phyloP scores from a whole-genome alignment of 2,113 vertebrate species.

The Solea solea region DNA sequence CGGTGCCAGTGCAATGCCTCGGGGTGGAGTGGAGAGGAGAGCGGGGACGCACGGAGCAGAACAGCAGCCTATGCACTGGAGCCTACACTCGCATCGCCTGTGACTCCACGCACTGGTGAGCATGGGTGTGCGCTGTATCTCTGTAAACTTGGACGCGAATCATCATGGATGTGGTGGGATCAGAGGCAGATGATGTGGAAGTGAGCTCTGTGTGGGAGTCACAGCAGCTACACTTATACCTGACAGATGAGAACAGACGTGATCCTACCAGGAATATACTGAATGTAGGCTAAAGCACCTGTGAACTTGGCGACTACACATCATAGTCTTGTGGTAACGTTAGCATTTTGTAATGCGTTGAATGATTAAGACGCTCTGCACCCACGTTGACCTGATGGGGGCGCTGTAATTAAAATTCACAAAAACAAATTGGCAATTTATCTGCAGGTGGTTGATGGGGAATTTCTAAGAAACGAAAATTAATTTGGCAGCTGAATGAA shows the following conservation, averaged over 20 bases:
- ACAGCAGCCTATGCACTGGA: slow-evolving; percentile 35
- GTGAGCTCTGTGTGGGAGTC: slow-evolving; percentile 28
- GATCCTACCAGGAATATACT: not conserved
- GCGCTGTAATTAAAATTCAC: slow-evolving; percentile 17
- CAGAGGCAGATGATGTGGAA: slow-evolving; percentile 43
- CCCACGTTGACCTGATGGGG: slow-evolving; percentile 15
- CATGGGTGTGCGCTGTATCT: slow-evolving; percentile 49
- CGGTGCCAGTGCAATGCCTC: slow-evolving; percentile 46
- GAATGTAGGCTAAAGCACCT: slow-evolving; percentile 10
- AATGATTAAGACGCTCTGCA: not conserved
- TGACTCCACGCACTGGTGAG: slow-evolving; percentile 61
- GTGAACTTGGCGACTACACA: not conserved
- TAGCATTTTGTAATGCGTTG: not conserved
- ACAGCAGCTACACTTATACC: slow-evolving; percentile 8
- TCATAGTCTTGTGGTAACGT: not conserved
- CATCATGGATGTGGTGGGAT: slow-evolving; percentile 51
- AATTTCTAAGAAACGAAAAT: not conserved
- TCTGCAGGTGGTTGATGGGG: slow-evolving; percentile 11
- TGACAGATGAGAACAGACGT: not conserved
- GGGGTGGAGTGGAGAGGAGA: slow-evolving; percentile 8
- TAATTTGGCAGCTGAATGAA: not conserved
- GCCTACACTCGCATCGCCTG: slow-evolving; percentile 37
- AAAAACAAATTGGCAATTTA: slow-evolving; percentile 5
- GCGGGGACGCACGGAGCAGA: slow-evolving; percentile 21
- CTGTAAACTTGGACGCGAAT: slow-evolving; percentile 44